Percentiles rank a stretch among this genome's conserved stretches.
phyloP scores from a whole-genome alignment of 2,113 vertebrate genomes.

The Mesembrinibis cayennensis region DNA sequence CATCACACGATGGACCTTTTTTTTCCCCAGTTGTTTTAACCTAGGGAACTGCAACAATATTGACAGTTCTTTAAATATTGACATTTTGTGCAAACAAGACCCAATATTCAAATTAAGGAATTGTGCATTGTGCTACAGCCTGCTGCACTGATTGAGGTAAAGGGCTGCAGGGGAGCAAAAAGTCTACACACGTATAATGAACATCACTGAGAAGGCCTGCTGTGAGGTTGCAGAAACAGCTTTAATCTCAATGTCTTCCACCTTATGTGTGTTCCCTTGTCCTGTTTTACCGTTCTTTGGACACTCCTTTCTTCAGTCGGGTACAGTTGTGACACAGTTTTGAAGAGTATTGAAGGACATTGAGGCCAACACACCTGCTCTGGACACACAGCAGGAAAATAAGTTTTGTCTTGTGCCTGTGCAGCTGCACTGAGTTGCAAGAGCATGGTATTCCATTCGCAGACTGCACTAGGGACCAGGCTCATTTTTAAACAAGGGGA shows the following conservation, averaged over 20 bases:
- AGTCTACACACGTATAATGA: rapidly evolving
- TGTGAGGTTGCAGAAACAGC: neutral
- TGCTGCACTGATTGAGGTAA: neutral
- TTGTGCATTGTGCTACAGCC: neutral
- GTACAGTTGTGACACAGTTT: neutral
- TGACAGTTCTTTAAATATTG: neutral
- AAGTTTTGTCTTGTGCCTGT: rapidly evolving
- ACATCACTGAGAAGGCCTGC: neutral
- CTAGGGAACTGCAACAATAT: neutral
- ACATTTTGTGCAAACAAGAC: neutral
- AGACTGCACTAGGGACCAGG: rapidly evolving
- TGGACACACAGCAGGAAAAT: neutral
- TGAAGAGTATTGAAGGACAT: neutral
- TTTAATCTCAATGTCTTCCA: neutral
- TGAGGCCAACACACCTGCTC: neutral
- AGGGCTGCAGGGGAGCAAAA: neutral
- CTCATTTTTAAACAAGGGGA: neutral
- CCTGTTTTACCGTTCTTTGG: neutral
- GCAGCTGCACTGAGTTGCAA: neutral
- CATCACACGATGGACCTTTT: rapidly evolving
- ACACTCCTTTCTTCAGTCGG: neutral
- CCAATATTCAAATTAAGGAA: neutral
- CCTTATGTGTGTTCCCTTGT: neutral
- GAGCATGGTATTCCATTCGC: rapidly evolving
- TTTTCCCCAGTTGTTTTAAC: neutral